Evolutionary conservation across 2,797 vertebrate species (phyloP), one percentile per base, ranked within the genome.

Genomic region (Naso thynnoides): DNA sequence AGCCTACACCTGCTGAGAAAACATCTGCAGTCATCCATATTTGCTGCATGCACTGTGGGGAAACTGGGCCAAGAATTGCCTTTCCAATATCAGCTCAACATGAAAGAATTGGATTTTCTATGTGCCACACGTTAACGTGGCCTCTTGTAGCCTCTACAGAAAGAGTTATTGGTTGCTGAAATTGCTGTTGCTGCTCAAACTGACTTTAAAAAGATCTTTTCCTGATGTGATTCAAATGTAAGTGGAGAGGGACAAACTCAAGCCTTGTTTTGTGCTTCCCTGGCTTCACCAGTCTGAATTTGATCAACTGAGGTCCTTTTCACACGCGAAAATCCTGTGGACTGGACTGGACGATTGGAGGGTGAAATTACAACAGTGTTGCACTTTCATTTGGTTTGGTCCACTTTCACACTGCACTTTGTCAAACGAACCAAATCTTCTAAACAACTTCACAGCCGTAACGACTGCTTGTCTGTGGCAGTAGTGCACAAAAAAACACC

Each of bases 1-100:
- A 36, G 33, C 33, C 33, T 10, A 7, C 56, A 76, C 48, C 52
- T 48, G 65, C 72, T 79, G 61, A 56, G 66, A 23, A 26, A 18
- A 54, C n/a, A 64, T 45, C 75, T 66, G 57, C 38, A 59, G 33
- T 36, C 48, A 62, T 57, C 38, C 21, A 23, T 57, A 36, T 69
- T 58, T 53, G 44, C 57, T 26, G 7, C 27, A 24, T 49, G n/a
- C 19, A 26, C 53, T 2, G 57, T 11, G 38, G 36, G 48, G 27
- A 44, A 66, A 72, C 16, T 38, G 26, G 21, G 59, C 41, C 14
- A 56, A 33, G 48, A 64, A 59, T 39, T 13, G 48, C 19, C 10
- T 57, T 41, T 74, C 24, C 42, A 36, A 38, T 47, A 48, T 47
- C 38, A 27, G 18, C 18, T 62, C 15, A 54, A 48, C 60, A 60